Evolutionary conservation across 1,140 invertebrate genomes (phyloP).

Genomic region (Apis dorsata): DNA sequence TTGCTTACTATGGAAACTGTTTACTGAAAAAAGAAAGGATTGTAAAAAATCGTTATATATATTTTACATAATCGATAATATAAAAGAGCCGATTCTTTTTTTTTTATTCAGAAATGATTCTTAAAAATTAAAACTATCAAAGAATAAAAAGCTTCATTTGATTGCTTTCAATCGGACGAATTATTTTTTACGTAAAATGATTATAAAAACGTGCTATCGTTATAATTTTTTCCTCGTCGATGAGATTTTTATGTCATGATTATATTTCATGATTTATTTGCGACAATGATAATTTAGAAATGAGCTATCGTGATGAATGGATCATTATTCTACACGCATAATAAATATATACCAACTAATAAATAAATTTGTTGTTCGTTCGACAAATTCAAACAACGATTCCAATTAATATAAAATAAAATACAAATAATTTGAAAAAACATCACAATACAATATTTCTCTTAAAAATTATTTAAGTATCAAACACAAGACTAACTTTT

Average conservation of each 20-base stretch:
- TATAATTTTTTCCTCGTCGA: background rate
- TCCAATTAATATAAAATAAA: no score
- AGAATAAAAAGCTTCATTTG: background rate
- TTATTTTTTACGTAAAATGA: background rate
- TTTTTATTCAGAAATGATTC: background rate
- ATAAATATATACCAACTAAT: background rate
- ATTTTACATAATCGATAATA: background rate
- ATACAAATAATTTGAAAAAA: no score
- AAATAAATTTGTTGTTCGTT: background rate
- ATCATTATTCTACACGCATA: background rate
- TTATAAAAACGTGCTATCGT: background rate
- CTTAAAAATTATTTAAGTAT: no score
- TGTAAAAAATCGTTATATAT: background rate
- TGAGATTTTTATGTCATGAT: background rate
- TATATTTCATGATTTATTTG: no score
- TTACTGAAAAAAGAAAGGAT: background rate
- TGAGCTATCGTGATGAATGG: fast-evolving
- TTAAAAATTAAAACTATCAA: background rate
- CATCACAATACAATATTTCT: no score
- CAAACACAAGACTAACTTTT: no score
- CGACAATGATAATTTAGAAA: background rate
- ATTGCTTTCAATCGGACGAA: background rate
- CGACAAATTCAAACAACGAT: no score
- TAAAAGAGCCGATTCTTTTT: background rate
- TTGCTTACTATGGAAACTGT: background rate